Base-by-base conservation (phyloP, 2,888 invertebrate genomes). In the Hydrotaea cyrtoneurina region DNA sequence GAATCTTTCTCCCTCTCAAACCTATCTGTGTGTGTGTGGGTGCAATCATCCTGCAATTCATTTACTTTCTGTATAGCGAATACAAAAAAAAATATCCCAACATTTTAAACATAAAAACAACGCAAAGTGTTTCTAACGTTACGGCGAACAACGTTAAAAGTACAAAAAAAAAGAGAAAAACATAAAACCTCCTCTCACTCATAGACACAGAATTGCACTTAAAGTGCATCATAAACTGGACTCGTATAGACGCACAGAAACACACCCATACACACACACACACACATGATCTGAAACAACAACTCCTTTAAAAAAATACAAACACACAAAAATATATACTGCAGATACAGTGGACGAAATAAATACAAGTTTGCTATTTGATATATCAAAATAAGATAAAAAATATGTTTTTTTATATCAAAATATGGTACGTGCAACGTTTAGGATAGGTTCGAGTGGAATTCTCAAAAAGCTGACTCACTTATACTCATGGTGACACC, bases 41-140 rank as follows among this genome's bases (percentile, higher is more conserved):
- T 46, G 31, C 62, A 62, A 17, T 62, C 17, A 39, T 39, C 39
- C 39, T 39, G 39, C 39, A 8, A 11, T 39, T 39, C 39, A 11
- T 39, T 39, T 39, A 5, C 4, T 66, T 66, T 66, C 17, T 66
- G 19, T 36, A 36, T 64, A 17, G 15, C 2, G 59, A 69, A 31
- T 36, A 8, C 17, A 46, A 23, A 46, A 69, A 69, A 69, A 21
- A 19, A 36, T 36, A 36, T 36, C n/a, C n/a, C n/a, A 1, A 39
- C 31, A 82, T 72, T 69, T 85, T 85, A 79, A 73, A 81, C 75
- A 66, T 79, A 79, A 77, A 82, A 69, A 69, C 46, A 69, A 77
- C 74, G 85, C 85, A 74, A 85, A 85, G 82, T 85, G 85, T 82
- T 85, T 85, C 85, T 77, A 80, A 82, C 85, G 77, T 79, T 80